phyloP scores from a whole-genome alignment of 2,888 invertebrate species.

The Lithophane socia region DNA sequence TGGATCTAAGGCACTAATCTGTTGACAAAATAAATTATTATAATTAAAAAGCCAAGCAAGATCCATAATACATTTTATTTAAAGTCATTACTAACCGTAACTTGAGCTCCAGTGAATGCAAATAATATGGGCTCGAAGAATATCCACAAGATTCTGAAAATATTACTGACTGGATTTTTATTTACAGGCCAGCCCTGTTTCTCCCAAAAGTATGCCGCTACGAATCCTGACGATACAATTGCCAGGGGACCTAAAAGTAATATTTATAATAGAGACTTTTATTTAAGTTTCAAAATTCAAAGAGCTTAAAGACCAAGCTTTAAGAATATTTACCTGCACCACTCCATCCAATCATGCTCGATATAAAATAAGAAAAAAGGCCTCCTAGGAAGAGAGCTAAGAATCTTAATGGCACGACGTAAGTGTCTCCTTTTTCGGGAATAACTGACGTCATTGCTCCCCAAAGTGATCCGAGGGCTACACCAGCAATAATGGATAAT shows the following conservation, averaged over 20 bases:
- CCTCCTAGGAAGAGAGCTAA: constrained; percentile 93
- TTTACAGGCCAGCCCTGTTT: constrained; percentile 94
- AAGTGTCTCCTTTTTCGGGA: constrained; percentile 93
- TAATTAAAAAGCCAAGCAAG: not conserved
- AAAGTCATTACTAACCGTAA: constrained; percentile 88
- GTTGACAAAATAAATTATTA: constrained; percentile 24
- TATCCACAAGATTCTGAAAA: constrained; percentile 96
- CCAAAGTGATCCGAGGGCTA: constrained; percentile 93
- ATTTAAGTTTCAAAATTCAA: not conserved
- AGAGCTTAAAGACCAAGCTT: not conserved
- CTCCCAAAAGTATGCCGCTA: constrained; percentile 93
- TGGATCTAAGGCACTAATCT: constrained; percentile 91
- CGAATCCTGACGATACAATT: constrained; percentile 93
- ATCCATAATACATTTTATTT: not conserved
- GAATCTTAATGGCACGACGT: constrained; percentile 92
- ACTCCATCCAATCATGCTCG: constrained; percentile 92
- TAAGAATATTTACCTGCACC: constrained; percentile 86
- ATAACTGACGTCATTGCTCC: constrained; percentile 93
- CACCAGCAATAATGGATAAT: constrained; percentile 92
- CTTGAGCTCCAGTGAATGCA: constrained; percentile 96
- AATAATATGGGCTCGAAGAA: constrained; percentile 97
- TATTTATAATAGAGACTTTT: not conserved
- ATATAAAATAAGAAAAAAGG: constrained; percentile 94
- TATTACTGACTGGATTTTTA: constrained; percentile 93
- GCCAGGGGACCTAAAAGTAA: constrained; percentile 91